Evolutionary conservation across 2,797 vertebrate genomes (phyloP).

Genomic region (Pelobates cultripes): DNA sequence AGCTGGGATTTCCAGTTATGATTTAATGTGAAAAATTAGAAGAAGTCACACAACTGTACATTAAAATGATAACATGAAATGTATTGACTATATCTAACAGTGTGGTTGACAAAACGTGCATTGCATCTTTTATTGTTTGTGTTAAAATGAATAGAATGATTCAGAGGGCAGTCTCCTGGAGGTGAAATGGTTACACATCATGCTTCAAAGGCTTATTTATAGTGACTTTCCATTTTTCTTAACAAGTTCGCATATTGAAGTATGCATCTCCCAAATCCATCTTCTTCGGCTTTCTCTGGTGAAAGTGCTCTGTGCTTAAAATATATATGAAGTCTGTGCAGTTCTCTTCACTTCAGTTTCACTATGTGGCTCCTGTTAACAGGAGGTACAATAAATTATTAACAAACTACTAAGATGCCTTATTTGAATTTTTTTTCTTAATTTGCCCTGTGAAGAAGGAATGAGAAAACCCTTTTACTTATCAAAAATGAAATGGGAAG

Average conservation of each 20-base stretch:
- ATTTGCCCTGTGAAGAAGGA: conserved; percentile 46
- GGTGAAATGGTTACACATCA: conserved; percentile 47
- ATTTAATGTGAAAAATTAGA: too few species aligned
- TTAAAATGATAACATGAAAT: too few species aligned
- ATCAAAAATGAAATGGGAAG: conserved; percentile 23
- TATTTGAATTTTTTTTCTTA: conserved; percentile 48
- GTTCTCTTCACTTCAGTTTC: conserved; percentile 53
- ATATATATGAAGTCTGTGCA: conserved; percentile 55
- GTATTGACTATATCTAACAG: too few species aligned
- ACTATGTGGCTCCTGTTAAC: conserved; percentile 55
- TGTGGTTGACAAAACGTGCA: too few species aligned
- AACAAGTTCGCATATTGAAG: conserved; percentile 53
- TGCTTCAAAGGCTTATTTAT: conserved; percentile 33
- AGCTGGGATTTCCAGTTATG: too few species aligned
- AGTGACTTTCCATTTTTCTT: conserved; percentile 51
- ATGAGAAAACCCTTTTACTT: conserved; percentile 37
- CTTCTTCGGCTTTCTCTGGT: conserved; percentile 51
- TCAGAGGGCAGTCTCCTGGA: not conserved
- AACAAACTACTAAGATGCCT: conserved; percentile 44
- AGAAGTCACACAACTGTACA: too few species aligned
- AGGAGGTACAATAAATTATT: conserved; percentile 54
- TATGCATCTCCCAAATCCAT: conserved; percentile 52
- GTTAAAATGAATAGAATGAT: too few species aligned
- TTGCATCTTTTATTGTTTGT: too few species aligned
- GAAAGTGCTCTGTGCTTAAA: conserved; percentile 54